Evolutionary conservation across 2,888 invertebrate genomes (phyloP).

Genomic region (Pseudanteris insignis): DNA sequence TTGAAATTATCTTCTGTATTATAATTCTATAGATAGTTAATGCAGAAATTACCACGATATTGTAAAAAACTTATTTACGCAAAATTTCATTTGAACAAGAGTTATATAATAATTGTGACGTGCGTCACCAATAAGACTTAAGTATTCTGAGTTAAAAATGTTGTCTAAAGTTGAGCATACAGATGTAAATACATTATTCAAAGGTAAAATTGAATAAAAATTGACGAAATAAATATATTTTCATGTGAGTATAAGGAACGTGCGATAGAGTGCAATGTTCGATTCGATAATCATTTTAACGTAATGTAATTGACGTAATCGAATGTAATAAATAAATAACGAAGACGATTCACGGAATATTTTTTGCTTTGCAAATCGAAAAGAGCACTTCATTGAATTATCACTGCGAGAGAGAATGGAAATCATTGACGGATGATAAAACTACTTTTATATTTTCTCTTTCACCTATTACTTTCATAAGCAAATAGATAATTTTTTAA

Average conservation of each 20-base stretch:
- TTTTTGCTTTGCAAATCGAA: too few relatives aligned
- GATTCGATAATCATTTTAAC: too few relatives aligned
- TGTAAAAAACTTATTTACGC: conserved; percentile 23
- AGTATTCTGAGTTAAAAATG: conserved; percentile 2
- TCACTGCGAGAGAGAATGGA: neutral
- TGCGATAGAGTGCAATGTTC: too few relatives aligned
- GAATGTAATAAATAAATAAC: too few relatives aligned
- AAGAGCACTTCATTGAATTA: neutral
- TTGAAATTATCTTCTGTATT: neutral
- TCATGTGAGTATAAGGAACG: too few relatives aligned
- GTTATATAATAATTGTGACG: conserved; percentile 2
- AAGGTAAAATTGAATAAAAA: conserved; percentile 8
- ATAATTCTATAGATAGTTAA: conserved; percentile 1
- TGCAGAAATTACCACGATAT: conserved; percentile 5
- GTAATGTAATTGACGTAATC: too few relatives aligned
- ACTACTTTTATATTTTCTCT: conserved; percentile 16
- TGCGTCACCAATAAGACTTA: conserved; percentile 5
- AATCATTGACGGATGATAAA: conserved; percentile 7
- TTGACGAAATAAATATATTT: conserved; percentile 28
- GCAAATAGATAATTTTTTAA: conserved; percentile 15
- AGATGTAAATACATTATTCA: conserved; percentile 25
- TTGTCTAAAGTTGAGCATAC: conserved; percentile 4
- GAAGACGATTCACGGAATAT: too few relatives aligned
- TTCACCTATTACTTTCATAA: conserved; percentile 7
- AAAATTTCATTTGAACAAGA: conserved; percentile 3